Conservation (phyloP, 2,797 vertebrate genomes). For the Botia kubotai region DNA sequence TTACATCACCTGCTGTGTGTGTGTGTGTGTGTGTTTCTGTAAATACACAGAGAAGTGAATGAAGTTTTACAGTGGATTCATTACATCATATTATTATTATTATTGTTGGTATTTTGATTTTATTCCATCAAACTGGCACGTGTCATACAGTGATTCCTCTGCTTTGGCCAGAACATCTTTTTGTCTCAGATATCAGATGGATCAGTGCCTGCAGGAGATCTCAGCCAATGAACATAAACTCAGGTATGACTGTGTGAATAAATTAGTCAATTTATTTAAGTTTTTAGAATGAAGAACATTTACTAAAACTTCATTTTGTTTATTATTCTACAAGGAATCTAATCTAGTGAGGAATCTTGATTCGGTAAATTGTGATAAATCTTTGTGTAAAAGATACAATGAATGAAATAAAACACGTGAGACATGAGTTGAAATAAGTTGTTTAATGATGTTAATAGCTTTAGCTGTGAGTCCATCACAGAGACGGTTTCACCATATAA, state of each 20-base stretch:
- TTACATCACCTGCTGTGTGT: slow-evolving; percentile 13
- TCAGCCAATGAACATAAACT: too few species aligned
- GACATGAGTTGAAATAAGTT: neutral
- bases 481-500: neutral
- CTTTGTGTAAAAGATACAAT: too few species aligned
- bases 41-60: neutral
- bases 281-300: neutral
- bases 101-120: too few species aligned
- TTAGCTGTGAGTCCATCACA: neutral
- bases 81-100: neutral
- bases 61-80: neutral
- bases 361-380: too few species aligned
- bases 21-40: neutral
- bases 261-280: neutral
- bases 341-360: too few species aligned
- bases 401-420: neutral
- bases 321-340: neutral
- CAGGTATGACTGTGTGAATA: neutral
- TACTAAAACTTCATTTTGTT: neutral
- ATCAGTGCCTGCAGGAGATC: neutral
- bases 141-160: too few species aligned
- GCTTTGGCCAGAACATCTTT: too few species aligned
- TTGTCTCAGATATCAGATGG: too few species aligned
- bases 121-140: slow-evolving; percentile 21
- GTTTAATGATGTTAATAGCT: slow-evolving; percentile 33